phyloP scores from a whole-genome alignment of 2,113 vertebrate genomes.

The Pygoscelis antarcticus region DNA sequence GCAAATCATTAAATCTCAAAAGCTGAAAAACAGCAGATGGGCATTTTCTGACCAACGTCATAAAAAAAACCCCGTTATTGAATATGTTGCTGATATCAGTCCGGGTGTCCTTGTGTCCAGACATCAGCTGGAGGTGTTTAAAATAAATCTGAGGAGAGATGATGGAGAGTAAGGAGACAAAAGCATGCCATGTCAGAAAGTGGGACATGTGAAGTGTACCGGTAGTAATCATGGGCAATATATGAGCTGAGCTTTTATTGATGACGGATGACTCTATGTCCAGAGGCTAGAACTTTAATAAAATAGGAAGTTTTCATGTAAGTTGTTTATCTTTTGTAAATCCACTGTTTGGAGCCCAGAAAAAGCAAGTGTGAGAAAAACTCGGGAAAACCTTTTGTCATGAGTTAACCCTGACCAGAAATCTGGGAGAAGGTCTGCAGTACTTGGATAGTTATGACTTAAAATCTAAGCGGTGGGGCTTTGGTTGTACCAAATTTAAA shows the following conservation, averaged over 20 bases:
- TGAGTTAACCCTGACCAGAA: not conserved
- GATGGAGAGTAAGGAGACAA: not conserved
- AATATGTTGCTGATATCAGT: not conserved
- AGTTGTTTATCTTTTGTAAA: not conserved
- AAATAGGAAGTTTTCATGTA: not conserved
- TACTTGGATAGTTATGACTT: not conserved
- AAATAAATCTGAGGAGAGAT: not conserved
- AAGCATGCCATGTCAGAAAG: not conserved
- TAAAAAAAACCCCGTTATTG: not conserved
- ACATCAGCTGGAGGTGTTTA: not conserved
- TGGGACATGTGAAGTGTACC: not conserved
- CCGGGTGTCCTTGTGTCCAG: not conserved
- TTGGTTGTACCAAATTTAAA: not conserved
- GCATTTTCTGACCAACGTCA: not conserved
- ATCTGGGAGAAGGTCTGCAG: not conserved
- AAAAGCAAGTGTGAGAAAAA: not conserved
- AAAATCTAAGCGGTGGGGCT: not conserved
- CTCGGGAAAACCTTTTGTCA: not conserved
- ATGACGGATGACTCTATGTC: not conserved
- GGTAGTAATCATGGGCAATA: not conserved
- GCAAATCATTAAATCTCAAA: not conserved
- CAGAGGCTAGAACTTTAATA: not conserved
- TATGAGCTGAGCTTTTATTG: not conserved
- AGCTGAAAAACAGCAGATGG: not conserved
- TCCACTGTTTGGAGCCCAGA: not conserved